Evolutionary conservation across 2,797 vertebrate species (phyloP), one percentile per base, ranked within the genome.

Genomic region (Acanthornis magna): DNA sequence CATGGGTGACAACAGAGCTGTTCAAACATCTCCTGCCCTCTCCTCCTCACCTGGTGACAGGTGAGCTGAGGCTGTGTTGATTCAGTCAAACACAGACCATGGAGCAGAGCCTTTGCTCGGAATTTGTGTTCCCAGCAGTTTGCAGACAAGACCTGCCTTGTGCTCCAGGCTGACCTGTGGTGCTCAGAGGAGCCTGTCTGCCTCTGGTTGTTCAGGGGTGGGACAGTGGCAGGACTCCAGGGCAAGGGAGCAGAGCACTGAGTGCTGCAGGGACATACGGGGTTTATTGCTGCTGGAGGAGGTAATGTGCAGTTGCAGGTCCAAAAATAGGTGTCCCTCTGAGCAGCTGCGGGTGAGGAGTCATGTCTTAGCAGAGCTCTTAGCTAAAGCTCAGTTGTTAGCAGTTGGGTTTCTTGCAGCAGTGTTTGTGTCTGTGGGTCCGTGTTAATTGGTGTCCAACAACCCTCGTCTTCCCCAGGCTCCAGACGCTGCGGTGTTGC

Each of bases 201-300:
- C 36, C 45, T 6, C 29, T 34, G 73, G 15, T 3, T 6, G 1
- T 21, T 0, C 7, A 6, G 38, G 29, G 16, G 10, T 27, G 2
- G 26, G 13, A 32, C 26, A 13, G 45, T 3, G 53, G 13, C 50
- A 75, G 78, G 43, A 1, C 30, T 58, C 20, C 2, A 48, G 45
- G 30, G 65, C 23, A 11, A 7, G 51, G 25, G 13, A 25, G 3
- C 5, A 11, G 34, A 7, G 40, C 1, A 2, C 20, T 3, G 26
- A 19, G n/a, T 18, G 54, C 67, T 63, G 78, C 16, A 17, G 36
- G 43, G 74, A 19, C 30, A 0, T 2, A 21, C 25, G 10, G 26
- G 9, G 15, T 26, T 55, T 55, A 6, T 23, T 6, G 4, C 47
- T 57, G 66, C 57, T 63, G n/a, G 15, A 29, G 62, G 50, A 51